Base-by-base conservation (phyloP, 2,113 vertebrate species). In the Bubo blakistoni region DNA sequence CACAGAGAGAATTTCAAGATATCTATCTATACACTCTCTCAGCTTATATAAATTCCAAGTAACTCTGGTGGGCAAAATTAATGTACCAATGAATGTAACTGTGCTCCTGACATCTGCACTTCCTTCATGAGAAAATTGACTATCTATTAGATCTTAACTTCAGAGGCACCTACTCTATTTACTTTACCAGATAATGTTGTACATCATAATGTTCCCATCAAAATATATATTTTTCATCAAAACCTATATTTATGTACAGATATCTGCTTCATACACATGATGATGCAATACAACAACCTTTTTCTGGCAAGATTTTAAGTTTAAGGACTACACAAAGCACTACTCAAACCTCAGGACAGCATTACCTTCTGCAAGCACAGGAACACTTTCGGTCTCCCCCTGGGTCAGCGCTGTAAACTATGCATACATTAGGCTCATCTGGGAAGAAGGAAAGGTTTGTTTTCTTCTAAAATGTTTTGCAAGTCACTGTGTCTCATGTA, bases 301-400 rank as follows among this genome's bases (percentile, higher is more conserved):
- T n/a, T 76, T 52, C 29, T 72, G 76, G 13, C 27, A 84, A 71
- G 18, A 52, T 52, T 81, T 46, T 54, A 73, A 10, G 25, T 74
- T 86, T 67, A 89, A 67, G 49, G 18, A 78, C 36, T 47, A 29
- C 42, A 81, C n/a, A 62, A 51, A 72, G 32, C 73, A 61, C 10
- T 42, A 62, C 27, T 14, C 36, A 81, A 73, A 84, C 14, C n/a
- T 78, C 49, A 30, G 42, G 32, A 49, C 29, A 49, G 30, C 32
- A 49, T 2, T 57, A 34, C 26, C 57, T 73, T 76, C 74, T 27
- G 32, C 36, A 16, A 1, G 1, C n/a, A 40, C 0, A 2, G n/a
- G 13, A 90, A 72, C 57, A 30, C 16, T 25, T 74, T 29, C 38
- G 49, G 62, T 27, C 27, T 72, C 49, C 17, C 2, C 26, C 36